Conservation (phyloP, 2,888 invertebrate genomes). For the Ectropis crepuscularia region DNA sequence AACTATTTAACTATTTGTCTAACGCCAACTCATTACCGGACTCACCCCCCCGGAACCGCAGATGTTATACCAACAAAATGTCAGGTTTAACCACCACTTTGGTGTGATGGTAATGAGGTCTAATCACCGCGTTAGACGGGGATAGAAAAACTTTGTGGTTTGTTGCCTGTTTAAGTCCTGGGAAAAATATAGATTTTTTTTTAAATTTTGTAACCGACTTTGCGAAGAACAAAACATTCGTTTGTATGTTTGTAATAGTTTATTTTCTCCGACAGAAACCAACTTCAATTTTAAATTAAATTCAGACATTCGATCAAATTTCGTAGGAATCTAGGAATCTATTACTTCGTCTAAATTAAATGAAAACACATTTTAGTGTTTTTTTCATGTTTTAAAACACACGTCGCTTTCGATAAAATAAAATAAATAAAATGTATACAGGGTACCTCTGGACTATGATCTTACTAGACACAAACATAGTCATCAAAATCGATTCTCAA, state of each 20-base stretch:
- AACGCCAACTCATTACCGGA: slow-evolving; percentile 17
- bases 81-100: slow-evolving; percentile 51
- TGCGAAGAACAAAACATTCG: slow-evolving; percentile 25
- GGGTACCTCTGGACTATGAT: too few species aligned
- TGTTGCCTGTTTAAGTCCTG: slow-evolving; percentile 10
- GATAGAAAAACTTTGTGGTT: slow-evolving; percentile 16
- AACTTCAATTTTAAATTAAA: too few species aligned
- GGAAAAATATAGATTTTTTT: neutral
- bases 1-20: slow-evolving; percentile 26
- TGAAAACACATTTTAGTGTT: too few species aligned
- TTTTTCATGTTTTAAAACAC: too few species aligned
- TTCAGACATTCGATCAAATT: too few species aligned
- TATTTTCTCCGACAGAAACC: neutral
- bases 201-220: neutral
- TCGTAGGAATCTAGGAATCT: too few species aligned
- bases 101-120: slow-evolving; percentile 4
- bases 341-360: too few species aligned
- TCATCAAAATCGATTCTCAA: too few species aligned
- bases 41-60: slow-evolving; percentile 40
- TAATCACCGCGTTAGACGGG: slow-evolving; percentile 28
- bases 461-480: too few species aligned
- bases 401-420: too few species aligned
- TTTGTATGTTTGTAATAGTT: slow-evolving; percentile 22
- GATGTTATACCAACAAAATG: slow-evolving; percentile 48
- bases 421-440: too few species aligned